Conservation (phyloP, 2,797 vertebrate species). For the Lagodon rhomboides region DNA sequence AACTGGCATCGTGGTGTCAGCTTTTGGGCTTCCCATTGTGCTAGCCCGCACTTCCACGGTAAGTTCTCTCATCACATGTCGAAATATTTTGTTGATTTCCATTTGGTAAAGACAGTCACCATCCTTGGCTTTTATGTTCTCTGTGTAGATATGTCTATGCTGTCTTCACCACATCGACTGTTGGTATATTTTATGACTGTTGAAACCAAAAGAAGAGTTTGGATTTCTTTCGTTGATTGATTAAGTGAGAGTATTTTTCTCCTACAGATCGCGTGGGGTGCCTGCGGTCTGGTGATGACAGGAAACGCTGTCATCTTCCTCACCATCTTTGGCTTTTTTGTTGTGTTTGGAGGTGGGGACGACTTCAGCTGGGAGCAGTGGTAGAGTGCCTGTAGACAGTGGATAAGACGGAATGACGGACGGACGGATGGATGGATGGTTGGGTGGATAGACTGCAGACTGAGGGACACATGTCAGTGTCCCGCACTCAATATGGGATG, state of each 20-base stretch:
- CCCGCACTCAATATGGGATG: conserved; percentile 25
- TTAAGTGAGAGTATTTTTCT: conserved; percentile 47
- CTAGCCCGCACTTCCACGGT: conserved; percentile 90
- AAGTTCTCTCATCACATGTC: conserved; percentile 76
- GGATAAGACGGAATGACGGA: conserved; percentile 23
- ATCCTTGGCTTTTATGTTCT: not conserved
- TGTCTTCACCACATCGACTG: not conserved
- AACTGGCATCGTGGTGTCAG: conserved; percentile 95
- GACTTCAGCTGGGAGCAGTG: conserved; percentile 98
- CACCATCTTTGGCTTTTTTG: conserved; percentile 95
- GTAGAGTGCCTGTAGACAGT: conserved; percentile 78
- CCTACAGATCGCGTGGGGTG: conserved; percentile 95
- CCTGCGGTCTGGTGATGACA: conserved; percentile 95
- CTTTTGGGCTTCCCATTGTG: conserved; percentile 93
- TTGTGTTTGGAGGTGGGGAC: conserved; percentile 93
- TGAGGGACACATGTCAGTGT: conserved; percentile 44
- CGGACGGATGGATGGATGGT: not conserved
- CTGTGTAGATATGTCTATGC: not conserved
- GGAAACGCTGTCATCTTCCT: conserved; percentile 95
- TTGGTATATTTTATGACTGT: not conserved
- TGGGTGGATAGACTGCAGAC: conserved; percentile 51
- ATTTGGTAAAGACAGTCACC: not conserved
- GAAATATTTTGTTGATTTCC: conserved; percentile 10
- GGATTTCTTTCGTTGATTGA: not conserved
- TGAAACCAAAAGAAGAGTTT: not conserved